Evolutionary conservation across 1,140 invertebrate species (phyloP).

Genomic region (Diabrotica virgifera): DNA sequence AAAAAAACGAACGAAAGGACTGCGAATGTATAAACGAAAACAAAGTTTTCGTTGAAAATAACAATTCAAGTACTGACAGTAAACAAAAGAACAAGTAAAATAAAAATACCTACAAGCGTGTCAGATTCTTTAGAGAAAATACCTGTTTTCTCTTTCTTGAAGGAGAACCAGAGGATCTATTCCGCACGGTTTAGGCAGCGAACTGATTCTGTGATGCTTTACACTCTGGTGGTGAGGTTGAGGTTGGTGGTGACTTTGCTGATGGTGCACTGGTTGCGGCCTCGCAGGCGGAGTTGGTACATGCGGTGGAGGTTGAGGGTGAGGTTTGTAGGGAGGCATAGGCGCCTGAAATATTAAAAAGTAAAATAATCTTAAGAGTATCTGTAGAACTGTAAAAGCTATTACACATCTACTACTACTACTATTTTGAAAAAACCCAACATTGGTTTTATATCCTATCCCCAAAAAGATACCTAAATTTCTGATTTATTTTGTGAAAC

Average conservation of each 20-base stretch:
- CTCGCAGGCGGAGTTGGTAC: constrained; percentile 24
- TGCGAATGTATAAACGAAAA: too few species aligned
- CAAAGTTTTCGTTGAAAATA: too few species aligned
- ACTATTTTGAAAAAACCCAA: too few species aligned
- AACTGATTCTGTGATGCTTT: constrained; percentile 81
- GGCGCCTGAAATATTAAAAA: constrained; percentile 22
- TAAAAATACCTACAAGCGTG: not conserved
- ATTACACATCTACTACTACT: too few species aligned
- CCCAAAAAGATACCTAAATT: too few species aligned
- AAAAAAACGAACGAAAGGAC: too few species aligned
- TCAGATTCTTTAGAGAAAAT: not conserved
- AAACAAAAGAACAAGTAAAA: not conserved
- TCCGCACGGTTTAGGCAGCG: constrained; percentile 84
- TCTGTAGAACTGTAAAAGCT: too few species aligned
- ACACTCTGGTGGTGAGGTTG: constrained; percentile 19
- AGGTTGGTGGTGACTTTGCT: constrained; percentile 14
- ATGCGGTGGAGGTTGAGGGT: constrained; percentile 29
- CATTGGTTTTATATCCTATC: too few species aligned
- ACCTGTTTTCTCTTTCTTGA: constrained; percentile 90
- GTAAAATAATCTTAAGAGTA: too few species aligned
- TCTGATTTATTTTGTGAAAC: too few species aligned
- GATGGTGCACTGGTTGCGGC: constrained; percentile 25
- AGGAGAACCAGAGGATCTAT: constrained; percentile 91
- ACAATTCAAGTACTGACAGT: not conserved
- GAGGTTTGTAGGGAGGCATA: constrained; percentile 39